Conservation (phyloP, 2,113 vertebrate species). For the Entosphenus tridentatus region DNA sequence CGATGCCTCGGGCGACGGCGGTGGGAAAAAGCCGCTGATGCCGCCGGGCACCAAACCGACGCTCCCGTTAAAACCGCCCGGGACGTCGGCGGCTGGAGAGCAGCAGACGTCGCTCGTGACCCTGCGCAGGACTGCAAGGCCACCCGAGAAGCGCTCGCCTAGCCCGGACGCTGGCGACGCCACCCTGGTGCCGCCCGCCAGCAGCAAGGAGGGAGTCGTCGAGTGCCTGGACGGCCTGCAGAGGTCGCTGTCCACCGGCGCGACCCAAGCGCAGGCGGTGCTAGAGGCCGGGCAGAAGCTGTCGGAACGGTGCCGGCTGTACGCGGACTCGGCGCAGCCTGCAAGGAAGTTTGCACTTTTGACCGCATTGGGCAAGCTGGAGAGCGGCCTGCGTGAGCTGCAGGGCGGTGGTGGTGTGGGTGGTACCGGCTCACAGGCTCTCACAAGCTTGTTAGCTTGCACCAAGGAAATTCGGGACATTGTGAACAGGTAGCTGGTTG, state of each 20-base stretch:
- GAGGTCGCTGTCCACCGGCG: conserved; percentile 51
- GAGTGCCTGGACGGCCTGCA: no score
- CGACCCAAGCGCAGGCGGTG: conserved; percentile 51
- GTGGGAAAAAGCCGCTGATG: conserved; percentile 10
- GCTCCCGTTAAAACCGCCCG: conserved; percentile 9
- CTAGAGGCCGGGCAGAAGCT: conserved; percentile 90
- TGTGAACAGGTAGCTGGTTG: conserved; percentile 68
- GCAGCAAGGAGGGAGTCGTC: conserved; percentile 29
- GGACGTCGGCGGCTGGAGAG: conserved; percentile 16
- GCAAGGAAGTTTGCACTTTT: conserved; percentile 97
- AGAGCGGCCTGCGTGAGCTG: conserved; percentile 64
- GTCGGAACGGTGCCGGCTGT: conserved; percentile 68
- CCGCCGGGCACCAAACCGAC: conserved; percentile 13
- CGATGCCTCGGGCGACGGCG: no score
- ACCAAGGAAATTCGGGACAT: conserved; percentile 95
- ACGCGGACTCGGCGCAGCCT: conserved; percentile 91
- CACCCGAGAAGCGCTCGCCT: conserved; percentile 43
- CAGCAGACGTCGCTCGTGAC: conserved; percentile 32
- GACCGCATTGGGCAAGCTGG: conserved; percentile 92
- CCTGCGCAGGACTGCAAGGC: conserved; percentile 66
- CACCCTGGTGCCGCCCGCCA: conserved; percentile 53
- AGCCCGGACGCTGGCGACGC: conserved; percentile 59
- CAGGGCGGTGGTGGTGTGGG: conserved; percentile 50
- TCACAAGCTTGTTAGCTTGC: conserved; percentile 73
- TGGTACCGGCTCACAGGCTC: conserved; percentile 58